These are phyloP conservation scores for Ia io DNA, from an alignment of 2,113 vertebrate species.

Conservation along the genomic window DNA sequence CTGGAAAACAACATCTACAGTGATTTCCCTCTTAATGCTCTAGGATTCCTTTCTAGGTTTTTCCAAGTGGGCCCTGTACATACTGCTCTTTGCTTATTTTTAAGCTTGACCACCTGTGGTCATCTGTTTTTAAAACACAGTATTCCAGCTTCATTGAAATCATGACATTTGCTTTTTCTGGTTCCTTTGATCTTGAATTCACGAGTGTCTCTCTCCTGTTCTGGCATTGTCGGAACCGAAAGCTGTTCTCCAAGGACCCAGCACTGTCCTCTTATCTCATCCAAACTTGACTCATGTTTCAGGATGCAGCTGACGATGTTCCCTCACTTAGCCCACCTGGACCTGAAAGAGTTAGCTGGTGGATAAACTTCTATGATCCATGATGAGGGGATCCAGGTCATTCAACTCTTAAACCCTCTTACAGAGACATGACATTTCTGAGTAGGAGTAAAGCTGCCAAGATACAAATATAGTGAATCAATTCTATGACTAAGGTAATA, in stretches of 20 bases:
- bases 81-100: neutral
- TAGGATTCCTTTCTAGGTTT: neutral
- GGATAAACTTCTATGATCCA: neutral
- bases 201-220: neutral
- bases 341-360: neutral
- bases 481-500: neutral
- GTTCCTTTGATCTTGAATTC: neutral
- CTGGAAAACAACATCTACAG: neutral
- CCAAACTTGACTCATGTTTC: neutral
- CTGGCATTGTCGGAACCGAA: neutral
- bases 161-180: neutral
- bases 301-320: neutral
- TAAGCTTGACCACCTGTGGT: neutral
- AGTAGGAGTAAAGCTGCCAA: neutral
- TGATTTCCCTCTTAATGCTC: neutral
- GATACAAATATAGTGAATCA: neutral
- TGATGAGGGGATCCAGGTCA: neutral
- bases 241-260: neutral
- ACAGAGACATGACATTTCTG: neutral
- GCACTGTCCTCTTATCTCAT: too few relatives aligned
- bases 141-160: neutral
- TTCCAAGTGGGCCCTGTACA: neutral
- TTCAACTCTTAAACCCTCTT: constrained; percentile 41
- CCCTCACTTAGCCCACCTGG: neutral
- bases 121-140: neutral